Conservation (phyloP, 1,140 invertebrate species). For the Tigriopus japonicus region DNA sequence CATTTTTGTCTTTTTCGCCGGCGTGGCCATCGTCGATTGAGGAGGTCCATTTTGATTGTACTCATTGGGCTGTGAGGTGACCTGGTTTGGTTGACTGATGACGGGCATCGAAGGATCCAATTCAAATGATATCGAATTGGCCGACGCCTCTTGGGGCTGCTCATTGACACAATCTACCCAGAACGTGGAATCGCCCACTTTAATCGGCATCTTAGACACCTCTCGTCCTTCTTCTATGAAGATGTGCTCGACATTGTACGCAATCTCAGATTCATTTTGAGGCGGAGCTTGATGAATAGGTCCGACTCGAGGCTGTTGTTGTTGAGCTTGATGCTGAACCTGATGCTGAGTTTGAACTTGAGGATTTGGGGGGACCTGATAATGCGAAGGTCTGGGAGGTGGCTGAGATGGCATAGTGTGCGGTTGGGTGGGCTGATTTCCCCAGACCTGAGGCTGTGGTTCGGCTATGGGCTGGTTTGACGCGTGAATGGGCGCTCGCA, state of each 20-base stretch:
- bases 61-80: too few species aligned
- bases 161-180: slow-evolving; percentile 14
- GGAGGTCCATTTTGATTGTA: background rate
- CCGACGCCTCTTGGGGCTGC: background rate
- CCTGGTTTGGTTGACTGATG: too few species aligned
- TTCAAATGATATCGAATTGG: too few species aligned
- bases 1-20: background rate
- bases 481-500: background rate
- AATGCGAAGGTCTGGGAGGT: background rate
- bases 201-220: slow-evolving; percentile 13
- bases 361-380: too few species aligned
- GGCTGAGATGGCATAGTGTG: background rate
- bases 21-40: background rate
- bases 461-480: background rate
- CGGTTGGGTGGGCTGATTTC: background rate
- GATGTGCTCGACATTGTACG: slow-evolving; percentile 12
- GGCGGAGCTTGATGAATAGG: background rate
- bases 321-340: background rate
- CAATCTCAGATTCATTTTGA: background rate
- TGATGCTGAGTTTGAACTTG: background rate
- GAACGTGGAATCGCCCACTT: slow-evolving; percentile 4
- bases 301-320: background rate
- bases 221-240: slow-evolving; percentile 11
- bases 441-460: background rate
- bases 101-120: too few species aligned